Percentiles rank a stretch among this genome's conserved stretches.
phyloP scores from a whole-genome alignment of 2,797 vertebrate genomes.

The Chaunax sp. region DNA sequence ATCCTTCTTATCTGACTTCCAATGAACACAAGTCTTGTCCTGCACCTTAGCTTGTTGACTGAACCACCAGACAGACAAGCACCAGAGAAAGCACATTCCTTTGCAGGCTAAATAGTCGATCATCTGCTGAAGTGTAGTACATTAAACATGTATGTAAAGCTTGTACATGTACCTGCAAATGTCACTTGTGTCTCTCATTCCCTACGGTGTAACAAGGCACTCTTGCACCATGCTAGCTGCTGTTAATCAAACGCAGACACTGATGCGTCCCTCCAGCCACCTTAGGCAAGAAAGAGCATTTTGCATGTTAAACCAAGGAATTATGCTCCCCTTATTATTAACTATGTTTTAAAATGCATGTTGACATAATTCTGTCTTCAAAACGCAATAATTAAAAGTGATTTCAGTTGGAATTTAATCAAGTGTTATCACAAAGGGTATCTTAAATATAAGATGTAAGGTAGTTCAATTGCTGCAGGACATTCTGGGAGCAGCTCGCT shows the following conservation, averaged over 20 bases:
- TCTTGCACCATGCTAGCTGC: not conserved
- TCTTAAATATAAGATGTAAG: conserved; percentile 42
- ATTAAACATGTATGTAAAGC: not conserved
- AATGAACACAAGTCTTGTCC: not conserved
- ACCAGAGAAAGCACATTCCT: too few relatives aligned
- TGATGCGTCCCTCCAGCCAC: not conserved
- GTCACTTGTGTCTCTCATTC: not conserved
- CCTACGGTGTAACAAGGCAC: not conserved
- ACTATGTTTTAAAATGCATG: not conserved
- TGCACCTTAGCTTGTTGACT: not conserved
- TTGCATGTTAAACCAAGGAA: not conserved
- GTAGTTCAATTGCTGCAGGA: conserved; percentile 46
- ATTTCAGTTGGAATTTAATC: not conserved
- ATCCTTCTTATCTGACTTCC: not conserved
- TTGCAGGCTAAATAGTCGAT: not conserved
- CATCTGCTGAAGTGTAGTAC: not conserved
- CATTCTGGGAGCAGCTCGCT: conserved; percentile 35
- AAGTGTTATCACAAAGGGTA: not conserved
- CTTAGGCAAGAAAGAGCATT: not conserved
- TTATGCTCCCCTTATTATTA: too few relatives aligned
- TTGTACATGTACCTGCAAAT: not conserved
- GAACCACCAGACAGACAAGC: not conserved
- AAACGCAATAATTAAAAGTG: not conserved
- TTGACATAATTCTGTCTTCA: not conserved
- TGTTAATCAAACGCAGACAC: conserved; percentile 2